Conservation (phyloP, 2,888 invertebrate species). For the Drosophila birchii region DNA sequence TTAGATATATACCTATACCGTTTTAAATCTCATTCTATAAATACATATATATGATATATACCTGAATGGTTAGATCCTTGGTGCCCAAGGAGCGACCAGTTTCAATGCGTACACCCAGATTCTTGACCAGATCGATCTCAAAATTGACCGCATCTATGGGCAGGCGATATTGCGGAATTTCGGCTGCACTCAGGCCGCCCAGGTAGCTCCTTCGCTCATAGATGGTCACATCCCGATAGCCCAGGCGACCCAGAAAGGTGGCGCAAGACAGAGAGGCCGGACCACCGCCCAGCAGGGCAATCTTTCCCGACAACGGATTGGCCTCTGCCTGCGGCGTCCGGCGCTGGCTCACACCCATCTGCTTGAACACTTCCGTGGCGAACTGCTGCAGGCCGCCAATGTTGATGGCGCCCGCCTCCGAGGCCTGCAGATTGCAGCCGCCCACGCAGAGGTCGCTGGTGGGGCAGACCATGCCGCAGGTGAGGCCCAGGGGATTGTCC, state of each 20-base stretch:
- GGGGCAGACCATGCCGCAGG: slow-evolving; percentile 99
- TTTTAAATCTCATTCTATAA: background rate
- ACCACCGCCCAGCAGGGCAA: slow-evolving; percentile 96
- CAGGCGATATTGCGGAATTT: slow-evolving; percentile 98
- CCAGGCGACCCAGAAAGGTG: slow-evolving; percentile 96
- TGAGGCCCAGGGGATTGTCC: slow-evolving; percentile 97
- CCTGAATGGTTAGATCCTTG: slow-evolving; percentile 89
- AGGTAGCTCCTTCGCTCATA: slow-evolving; percentile 94
- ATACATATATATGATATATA: too few species aligned
- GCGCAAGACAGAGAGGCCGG: slow-evolving; percentile 98
- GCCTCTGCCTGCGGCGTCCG: slow-evolving; percentile 89
- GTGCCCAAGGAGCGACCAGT: slow-evolving; percentile 89
- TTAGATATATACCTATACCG: slow-evolving; percentile 81
- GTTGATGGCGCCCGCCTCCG: slow-evolving; percentile 99
- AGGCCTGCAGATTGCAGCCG: slow-evolving; percentile 97
- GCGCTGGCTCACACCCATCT: slow-evolving; percentile 96
- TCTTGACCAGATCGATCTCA: slow-evolving; percentile 95
- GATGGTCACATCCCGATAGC: slow-evolving; percentile 95
- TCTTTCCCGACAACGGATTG: slow-evolving; percentile 85
- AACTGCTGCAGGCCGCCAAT: slow-evolving; percentile 99
- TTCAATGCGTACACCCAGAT: slow-evolving; percentile 95
- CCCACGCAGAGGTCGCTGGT: slow-evolving; percentile 99
- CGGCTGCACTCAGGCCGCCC: slow-evolving; percentile 97
- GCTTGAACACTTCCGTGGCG: slow-evolving; percentile 97
- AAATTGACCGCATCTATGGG: slow-evolving; percentile 96